A percentile compares a stretch with the other conserved stretches of the same genome.
Evolutionary conservation across 2,888 invertebrate genomes (phyloP).

Genomic region (Lithophane semibrunnea): DNA sequence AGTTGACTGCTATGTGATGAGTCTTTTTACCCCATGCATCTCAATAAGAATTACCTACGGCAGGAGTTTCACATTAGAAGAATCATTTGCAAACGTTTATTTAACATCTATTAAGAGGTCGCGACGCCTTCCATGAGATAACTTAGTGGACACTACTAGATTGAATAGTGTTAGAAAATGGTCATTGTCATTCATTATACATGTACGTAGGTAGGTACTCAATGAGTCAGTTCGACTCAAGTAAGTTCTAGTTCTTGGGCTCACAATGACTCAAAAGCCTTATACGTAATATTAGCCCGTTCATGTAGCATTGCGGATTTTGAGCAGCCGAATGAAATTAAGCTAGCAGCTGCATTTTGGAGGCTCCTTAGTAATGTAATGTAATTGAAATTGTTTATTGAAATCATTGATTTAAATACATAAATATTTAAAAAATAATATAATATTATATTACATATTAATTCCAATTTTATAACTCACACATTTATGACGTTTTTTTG

Average conservation of each 20-base stretch:
- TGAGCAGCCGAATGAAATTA: background rate
- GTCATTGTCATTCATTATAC: constrained; percentile 8
- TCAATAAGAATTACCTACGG: background rate
- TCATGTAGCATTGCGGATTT: background rate
- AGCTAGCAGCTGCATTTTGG: background rate
- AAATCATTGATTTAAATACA: no score
- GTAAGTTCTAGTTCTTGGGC: constrained; percentile 8
- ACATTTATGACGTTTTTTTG: background rate
- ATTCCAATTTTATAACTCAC: background rate
- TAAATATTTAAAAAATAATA: no score
- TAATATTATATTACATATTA: no score
- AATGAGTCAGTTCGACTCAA: constrained; percentile 2
- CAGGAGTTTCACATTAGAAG: background rate
- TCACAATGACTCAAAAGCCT: background rate
- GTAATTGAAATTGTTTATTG: no score
- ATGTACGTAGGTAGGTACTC: background rate
- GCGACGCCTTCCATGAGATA: constrained; percentile 2
- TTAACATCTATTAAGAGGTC: constrained; percentile 30
- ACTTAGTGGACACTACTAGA: constrained; percentile 23
- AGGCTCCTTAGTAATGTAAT: background rate
- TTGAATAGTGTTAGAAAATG: constrained; percentile 25
- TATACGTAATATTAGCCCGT: background rate
- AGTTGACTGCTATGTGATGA: background rate
- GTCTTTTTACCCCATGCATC: background rate
- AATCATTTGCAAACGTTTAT: constrained; percentile 38